Percentiles rank a stretch among this genome's conserved stretches.
Conservation (phyloP, 2,888 invertebrate genomes). For the Protophormia terraenovae region DNA sequence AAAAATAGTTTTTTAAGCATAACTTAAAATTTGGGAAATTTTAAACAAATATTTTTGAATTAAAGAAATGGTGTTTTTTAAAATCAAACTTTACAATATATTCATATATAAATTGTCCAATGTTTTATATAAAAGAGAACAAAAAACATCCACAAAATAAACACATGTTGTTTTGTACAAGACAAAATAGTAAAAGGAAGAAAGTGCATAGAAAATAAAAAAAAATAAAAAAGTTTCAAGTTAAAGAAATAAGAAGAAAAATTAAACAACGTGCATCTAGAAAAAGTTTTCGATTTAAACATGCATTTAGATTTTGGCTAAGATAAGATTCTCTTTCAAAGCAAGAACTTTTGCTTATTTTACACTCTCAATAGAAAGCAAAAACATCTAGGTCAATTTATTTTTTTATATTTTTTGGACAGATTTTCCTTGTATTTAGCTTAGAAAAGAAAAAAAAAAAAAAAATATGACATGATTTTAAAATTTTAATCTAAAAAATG, state of each 20-base stretch:
- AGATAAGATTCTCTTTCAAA: constrained; percentile 61
- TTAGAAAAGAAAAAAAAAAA: not conserved
- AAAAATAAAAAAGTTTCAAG: constrained; percentile 38
- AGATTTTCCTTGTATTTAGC: not conserved
- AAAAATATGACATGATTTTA: constrained; percentile 44
- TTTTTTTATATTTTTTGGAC: not conserved
- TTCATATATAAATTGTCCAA: constrained; percentile 55
- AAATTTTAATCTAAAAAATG: constrained; percentile 31
- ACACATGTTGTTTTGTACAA: constrained; percentile 62
- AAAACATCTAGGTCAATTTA: constrained; percentile 35
- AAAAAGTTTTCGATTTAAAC: constrained; percentile 63
- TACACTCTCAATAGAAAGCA: not conserved
- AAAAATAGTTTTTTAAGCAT: too few relatives aligned
- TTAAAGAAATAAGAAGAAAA: constrained; percentile 3
- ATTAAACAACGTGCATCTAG: constrained; percentile 32
- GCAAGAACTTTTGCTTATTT: constrained; percentile 34
- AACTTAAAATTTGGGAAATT: too few relatives aligned
- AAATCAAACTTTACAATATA: not conserved
- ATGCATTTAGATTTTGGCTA: constrained; percentile 60
- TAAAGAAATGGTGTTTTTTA: constrained; percentile 28
- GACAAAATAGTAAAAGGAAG: not conserved
- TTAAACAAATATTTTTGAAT: too few relatives aligned
- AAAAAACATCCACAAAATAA: constrained; percentile 36
- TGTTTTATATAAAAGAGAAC: constrained; percentile 30
- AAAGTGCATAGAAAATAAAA: constrained; percentile 4